These are phyloP conservation scores for Hassar affinis DNA, from an alignment of 2,113 vertebrate species.

Conservation along the genomic window DNA sequence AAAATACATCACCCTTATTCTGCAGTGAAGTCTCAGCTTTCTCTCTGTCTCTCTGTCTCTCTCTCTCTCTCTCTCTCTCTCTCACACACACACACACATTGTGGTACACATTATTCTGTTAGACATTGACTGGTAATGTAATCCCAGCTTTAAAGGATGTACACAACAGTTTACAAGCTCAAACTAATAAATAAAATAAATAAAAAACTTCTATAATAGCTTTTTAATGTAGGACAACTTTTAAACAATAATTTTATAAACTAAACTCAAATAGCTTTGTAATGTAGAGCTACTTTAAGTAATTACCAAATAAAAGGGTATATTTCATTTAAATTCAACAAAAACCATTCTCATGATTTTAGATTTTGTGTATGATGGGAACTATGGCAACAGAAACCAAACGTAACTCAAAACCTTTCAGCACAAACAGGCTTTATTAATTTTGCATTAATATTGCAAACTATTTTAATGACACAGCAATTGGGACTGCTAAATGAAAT, in stretches of 20 bases:
- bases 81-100: too few relatives aligned
- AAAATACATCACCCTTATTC: too few relatives aligned
- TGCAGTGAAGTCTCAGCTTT: too few relatives aligned
- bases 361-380: not conserved
- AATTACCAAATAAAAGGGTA: not conserved
- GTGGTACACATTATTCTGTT: not conserved
- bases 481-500: not conserved
- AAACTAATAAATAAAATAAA: not conserved
- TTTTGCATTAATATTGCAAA: not conserved
- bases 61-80: too few relatives aligned
- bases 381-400: not conserved
- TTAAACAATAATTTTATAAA: not conserved
- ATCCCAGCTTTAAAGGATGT: not conserved
- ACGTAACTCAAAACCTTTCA: not conserved
- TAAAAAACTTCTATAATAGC: not conserved
- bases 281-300: not conserved
- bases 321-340: not conserved
- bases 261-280: not conserved
- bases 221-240: not conserved
- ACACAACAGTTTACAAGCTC: not conserved
- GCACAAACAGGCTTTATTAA: slow-evolving; percentile 18
- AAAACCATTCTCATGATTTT: not conserved
- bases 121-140: not conserved
- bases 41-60: too few relatives aligned
- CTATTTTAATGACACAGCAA: not conserved